Base-by-base conservation (phyloP, 2,113 vertebrate genomes). In the Zosterops hypoxanthus region DNA sequence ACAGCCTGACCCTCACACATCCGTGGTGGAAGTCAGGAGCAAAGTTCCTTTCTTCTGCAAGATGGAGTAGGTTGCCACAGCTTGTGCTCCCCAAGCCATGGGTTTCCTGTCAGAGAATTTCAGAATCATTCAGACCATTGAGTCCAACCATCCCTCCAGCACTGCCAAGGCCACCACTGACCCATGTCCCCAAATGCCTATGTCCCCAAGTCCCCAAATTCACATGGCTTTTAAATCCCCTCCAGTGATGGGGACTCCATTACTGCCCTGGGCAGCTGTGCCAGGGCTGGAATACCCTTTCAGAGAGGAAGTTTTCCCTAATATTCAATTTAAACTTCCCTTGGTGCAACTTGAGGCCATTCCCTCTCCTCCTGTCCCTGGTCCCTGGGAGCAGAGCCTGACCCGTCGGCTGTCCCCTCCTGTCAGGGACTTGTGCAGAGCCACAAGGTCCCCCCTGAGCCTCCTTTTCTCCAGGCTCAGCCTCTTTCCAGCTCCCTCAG, bases 271-370 rank as follows among this genome's bases (percentile, higher is more conserved):
- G 29, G 21, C 9, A 82, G 29, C 17, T 42, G 8, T 42, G 25
- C 6, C n/a, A 55, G 5, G 6, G 1, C 5, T 47, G n/a, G 47
- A 34, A 7, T 41, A 22, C 4, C 6, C 18, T 61, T 14, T 7
- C 23, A 25, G 22, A 7, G 12, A 41, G 39, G 13, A 31, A 55
- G 28, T 42, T 41, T 55, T 42, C 9, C 21, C 5, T 9, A 31
- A 41, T 18, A 55, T 25, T 9, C 20, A 68, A 14, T 4, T 29
- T 68, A 21, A 68, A n/a, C 9, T 5, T 75, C 20, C 15, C 3
- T 18, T 41, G 17, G 24, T 6, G 1, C 39, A 61, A 2, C 21
- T 3, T 29, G 28, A 41, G 17, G 11, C 9, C 0, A 0, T 47
- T 75, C 1, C 28, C 47, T 18, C 17, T 69, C 0, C 2, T 60